Conservation (phyloP, 2,888 invertebrate species). For the Hetaerina titia region DNA sequence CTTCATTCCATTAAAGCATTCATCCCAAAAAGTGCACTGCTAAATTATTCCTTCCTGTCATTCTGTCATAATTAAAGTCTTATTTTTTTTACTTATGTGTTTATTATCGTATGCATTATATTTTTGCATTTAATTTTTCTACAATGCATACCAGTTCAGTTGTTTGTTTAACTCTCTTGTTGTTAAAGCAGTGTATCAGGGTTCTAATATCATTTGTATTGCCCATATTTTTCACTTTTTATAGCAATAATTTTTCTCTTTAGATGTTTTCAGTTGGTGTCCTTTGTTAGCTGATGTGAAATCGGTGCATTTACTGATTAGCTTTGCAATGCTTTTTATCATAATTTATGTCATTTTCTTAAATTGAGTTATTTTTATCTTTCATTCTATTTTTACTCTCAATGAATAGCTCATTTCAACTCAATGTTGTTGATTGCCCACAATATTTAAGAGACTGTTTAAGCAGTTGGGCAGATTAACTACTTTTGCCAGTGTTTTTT, state of each 20-base stretch:
- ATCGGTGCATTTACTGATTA: constrained; percentile 17
- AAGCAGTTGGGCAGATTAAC: not conserved
- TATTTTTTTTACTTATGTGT: not conserved
- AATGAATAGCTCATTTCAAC: not conserved
- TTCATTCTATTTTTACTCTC: not conserved
- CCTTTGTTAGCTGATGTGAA: constrained; percentile 32
- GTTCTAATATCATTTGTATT: not conserved
- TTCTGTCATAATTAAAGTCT: not conserved
- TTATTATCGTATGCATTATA: not conserved
- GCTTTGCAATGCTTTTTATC: not conserved
- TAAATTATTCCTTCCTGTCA: not conserved
- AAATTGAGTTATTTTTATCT: not conserved
- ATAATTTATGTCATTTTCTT: not conserved
- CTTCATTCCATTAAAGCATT: not conserved
- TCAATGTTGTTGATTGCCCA: not conserved
- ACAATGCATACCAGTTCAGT: not conserved
- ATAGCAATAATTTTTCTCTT: constrained; percentile 24
- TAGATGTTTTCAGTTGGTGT: constrained; percentile 42
- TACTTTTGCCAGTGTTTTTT: not conserved
- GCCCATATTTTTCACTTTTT: constrained; percentile 19
- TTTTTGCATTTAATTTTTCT: not conserved
- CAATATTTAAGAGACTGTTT: not conserved
- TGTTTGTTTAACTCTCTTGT: not conserved
- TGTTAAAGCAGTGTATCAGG: not conserved
- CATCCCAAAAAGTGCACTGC: not conserved